A percentile compares a stretch with the other conserved stretches of the same genome.
phyloP scores from a whole-genome alignment of 1,140 invertebrate species.

The Chlorops oryzae region DNA sequence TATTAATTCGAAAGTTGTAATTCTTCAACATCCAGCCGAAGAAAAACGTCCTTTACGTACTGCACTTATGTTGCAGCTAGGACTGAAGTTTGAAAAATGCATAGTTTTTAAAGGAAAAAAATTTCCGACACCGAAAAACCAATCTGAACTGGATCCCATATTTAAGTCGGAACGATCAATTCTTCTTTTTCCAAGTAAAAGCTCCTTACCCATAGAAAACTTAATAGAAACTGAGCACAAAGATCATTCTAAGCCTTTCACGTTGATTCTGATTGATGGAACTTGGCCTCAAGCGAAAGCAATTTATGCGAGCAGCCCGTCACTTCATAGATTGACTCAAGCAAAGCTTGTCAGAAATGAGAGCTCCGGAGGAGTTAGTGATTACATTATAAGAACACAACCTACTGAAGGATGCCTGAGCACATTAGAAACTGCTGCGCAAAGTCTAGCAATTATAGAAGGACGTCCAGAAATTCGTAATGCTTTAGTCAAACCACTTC shows the following conservation, averaged over 20 bases:
- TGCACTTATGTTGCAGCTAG: slow-evolving; percentile 77
- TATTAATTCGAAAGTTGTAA: slow-evolving; percentile 65
- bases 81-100: slow-evolving; percentile 67
- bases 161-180: slow-evolving; percentile 65
- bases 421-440: slow-evolving; percentile 82
- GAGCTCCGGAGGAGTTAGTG: slow-evolving; percentile 63
- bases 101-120: slow-evolving; percentile 75
- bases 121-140: slow-evolving; percentile 66
- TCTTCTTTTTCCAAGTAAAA: slow-evolving; percentile 74
- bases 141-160: slow-evolving; percentile 58
- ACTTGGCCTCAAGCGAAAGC: slow-evolving; percentile 92
- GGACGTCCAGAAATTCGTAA: slow-evolving; percentile 58
- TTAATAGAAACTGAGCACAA: slow-evolving; percentile 43
- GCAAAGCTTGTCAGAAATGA: slow-evolving; percentile 77
- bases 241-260: slow-evolving; percentile 54
- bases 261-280: slow-evolving; percentile 83
- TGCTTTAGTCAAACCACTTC: slow-evolving; percentile 69
- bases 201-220: slow-evolving; percentile 52
- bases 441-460: slow-evolving; percentile 74
- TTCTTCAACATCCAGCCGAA: slow-evolving; percentile 90
- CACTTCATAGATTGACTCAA: slow-evolving; percentile 60
- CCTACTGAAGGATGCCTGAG: slow-evolving; percentile 86
- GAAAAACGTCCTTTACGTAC: slow-evolving; percentile 82
- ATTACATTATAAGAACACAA: slow-evolving; percentile 89
- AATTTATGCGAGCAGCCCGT: slow-evolving; percentile 68